A percentile compares a stretch with the other conserved stretches of the same genome.
These are phyloP conservation scores for Rostratula benghalensis DNA, from an alignment of 2,113 vertebrate genomes.

Conservation along the genomic window DNA sequence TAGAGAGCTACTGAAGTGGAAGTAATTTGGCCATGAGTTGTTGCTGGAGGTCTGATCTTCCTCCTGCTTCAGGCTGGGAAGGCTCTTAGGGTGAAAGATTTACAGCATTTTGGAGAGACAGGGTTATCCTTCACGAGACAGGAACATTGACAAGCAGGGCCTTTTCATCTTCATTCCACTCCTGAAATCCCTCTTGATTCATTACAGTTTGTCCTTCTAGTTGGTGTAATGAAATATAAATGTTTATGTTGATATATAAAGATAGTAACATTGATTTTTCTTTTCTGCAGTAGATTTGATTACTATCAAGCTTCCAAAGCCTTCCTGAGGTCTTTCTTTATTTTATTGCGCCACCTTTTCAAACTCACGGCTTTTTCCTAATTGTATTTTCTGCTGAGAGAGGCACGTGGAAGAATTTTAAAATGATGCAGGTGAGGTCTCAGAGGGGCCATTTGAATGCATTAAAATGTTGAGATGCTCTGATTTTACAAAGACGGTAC, in stretches of 20 bases:
- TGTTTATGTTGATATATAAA: constrained; percentile 71
- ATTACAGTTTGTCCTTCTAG: constrained; percentile 45
- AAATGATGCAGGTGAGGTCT: constrained; percentile 52
- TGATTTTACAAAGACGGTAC: background rate
- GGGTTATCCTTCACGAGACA: background rate
- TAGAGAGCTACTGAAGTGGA: background rate
- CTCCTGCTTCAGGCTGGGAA: background rate
- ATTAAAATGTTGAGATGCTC: constrained; percentile 8
- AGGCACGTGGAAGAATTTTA: background rate
- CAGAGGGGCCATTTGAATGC: background rate
- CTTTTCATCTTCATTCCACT: constrained; percentile 27
- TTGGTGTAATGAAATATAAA: constrained; percentile 65
- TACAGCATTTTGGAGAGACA: background rate
- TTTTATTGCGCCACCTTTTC: constrained; percentile 55
- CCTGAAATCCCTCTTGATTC: constrained; percentile 47
- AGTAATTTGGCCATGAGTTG: background rate
- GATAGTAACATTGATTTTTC: constrained; percentile 68
- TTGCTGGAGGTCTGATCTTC: background rate
- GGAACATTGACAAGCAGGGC: background rate
- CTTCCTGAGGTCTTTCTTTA: constrained; percentile 43
- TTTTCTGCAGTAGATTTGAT: constrained; percentile 65
- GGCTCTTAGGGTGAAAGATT: constrained; percentile 15
- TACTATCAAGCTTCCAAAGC: constrained; percentile 60
- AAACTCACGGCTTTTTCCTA: constrained; percentile 22
- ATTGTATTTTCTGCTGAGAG: constrained; percentile 68